A percentile compares a stretch with the other conserved stretches of the same genome.
Evolutionary conservation across 2,888 invertebrate genomes (phyloP).

Genomic region (Plebejus melissa): DNA sequence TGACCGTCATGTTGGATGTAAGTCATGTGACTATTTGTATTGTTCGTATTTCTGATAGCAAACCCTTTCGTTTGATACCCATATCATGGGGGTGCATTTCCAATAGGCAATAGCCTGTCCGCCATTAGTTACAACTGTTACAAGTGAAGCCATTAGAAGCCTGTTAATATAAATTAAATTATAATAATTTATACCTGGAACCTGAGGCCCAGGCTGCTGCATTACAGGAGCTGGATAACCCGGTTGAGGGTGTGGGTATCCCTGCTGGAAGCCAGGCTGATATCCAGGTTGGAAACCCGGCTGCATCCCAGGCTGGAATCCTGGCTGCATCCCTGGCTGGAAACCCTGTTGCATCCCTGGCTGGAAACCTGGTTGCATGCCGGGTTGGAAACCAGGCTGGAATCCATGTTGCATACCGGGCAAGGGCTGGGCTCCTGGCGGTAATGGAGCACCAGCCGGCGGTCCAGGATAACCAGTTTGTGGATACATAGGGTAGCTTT

Average conservation of each 20-base stretch:
- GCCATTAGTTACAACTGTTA: no score
- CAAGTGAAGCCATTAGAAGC: no score
- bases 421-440: constrained; percentile 59
- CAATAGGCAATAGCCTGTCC: no score
- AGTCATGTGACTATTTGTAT: no score
- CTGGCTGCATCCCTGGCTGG: constrained; percentile 49
- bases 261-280: constrained; percentile 43
- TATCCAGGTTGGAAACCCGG: constrained; percentile 42
- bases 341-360: constrained; percentile 45
- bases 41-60: no score
- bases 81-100: no score
- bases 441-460: constrained; percentile 47
- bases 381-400: constrained; percentile 60
- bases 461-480: constrained; percentile 59
- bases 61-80: no score
- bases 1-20: no score
- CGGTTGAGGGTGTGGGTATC: constrained; percentile 49
- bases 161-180: no score
- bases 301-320: constrained; percentile 47
- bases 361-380: constrained; percentile 55
- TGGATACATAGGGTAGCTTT: constrained; percentile 54
- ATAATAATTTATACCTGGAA: constrained; percentile 45
- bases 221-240: constrained; percentile 49
- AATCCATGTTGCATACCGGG: constrained; percentile 66
- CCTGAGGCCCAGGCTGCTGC: constrained; percentile 57